phyloP scores from a whole-genome alignment of 2,113 vertebrate species.

The Solea solea region DNA sequence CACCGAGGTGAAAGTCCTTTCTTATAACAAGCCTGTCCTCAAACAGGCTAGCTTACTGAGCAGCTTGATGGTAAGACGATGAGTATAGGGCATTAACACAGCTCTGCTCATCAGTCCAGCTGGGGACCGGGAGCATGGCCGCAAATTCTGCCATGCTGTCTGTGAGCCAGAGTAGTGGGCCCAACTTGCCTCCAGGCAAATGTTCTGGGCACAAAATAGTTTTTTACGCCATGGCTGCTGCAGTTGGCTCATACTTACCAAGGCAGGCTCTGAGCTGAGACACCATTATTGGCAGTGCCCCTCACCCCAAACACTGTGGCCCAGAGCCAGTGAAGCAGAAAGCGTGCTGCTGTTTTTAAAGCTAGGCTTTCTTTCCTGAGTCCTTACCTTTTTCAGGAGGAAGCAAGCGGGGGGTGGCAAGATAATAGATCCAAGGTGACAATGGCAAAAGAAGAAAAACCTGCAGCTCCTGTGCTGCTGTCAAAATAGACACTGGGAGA shows the following conservation, averaged over 20 bases:
- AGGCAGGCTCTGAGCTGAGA: conserved; percentile 21
- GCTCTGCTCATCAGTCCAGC: conserved; percentile 8
- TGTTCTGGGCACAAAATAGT: conserved; percentile 11
- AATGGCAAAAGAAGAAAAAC: conserved; percentile 1
- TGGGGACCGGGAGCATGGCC: conserved; percentile 4
- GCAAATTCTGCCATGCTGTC: neutral
- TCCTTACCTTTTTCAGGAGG: conserved; percentile 10
- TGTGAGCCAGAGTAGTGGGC: conserved; percentile 21
- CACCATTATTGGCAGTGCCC: conserved; percentile 7
- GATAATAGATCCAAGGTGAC: neutral
- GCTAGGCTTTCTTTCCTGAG: neutral
- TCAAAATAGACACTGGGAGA: neutral
- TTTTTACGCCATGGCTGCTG: conserved; percentile 9
- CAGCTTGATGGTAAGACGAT: conserved; percentile 11
- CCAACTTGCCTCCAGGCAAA: conserved; percentile 23
- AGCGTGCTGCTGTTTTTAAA: conserved; percentile 30
- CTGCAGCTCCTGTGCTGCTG: neutral
- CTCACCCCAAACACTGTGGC: conserved; percentile 10
- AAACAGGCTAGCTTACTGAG: conserved; percentile 18
- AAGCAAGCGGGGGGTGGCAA: neutral
- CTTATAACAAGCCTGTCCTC: conserved; percentile 8
- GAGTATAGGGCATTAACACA: neutral
- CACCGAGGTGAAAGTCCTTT: conserved; percentile 14
- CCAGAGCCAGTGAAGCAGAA: conserved; percentile 12
- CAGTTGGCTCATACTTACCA: conserved; percentile 16